Percentiles rank a stretch among this genome's conserved stretches.
Conservation (phyloP, 2,888 invertebrate species). For the Matsumyia berberina region DNA sequence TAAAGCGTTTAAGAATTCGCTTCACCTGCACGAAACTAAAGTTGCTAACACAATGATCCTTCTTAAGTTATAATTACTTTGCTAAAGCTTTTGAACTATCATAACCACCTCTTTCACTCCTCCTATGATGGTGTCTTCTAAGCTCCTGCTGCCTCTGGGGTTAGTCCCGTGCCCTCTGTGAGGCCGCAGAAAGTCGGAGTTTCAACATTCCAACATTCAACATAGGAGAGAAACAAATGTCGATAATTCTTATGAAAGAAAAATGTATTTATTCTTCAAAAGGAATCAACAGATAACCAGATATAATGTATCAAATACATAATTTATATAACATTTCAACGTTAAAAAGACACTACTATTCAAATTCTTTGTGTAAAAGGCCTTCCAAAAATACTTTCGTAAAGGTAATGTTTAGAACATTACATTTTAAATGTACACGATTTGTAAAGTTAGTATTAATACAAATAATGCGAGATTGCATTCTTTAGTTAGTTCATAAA, state of each 20-base stretch:
- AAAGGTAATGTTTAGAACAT: constrained; percentile 32
- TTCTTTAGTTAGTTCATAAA: constrained; percentile 50
- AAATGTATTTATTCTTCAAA: constrained; percentile 79
- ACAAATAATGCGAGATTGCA: constrained; percentile 64
- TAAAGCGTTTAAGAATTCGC: too few species aligned
- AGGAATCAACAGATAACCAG: constrained; percentile 79
- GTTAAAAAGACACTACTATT: constrained; percentile 73
- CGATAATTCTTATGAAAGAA: constrained; percentile 77
- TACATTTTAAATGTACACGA: constrained; percentile 43
- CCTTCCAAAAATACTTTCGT: constrained; percentile 60
- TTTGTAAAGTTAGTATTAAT: constrained; percentile 68
- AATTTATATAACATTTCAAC: constrained; percentile 63
- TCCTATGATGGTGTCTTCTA: too few species aligned
- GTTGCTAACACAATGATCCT: too few species aligned
- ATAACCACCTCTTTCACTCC: too few species aligned
- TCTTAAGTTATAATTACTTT: too few species aligned
- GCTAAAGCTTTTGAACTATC: too few species aligned
- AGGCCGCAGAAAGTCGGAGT: too few species aligned
- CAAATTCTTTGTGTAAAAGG: constrained; percentile 62
- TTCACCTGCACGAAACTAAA: too few species aligned
- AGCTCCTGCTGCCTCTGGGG: too few species aligned
- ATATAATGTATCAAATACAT: constrained; percentile 71
- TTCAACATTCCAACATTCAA: too few species aligned
- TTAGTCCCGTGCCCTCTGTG: too few species aligned
- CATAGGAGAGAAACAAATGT: not conserved